Percentiles rank a stretch among this genome's conserved stretches.
Evolutionary conservation across 2,888 invertebrate species (phyloP).

Genomic region (Tetragnatha montana): DNA sequence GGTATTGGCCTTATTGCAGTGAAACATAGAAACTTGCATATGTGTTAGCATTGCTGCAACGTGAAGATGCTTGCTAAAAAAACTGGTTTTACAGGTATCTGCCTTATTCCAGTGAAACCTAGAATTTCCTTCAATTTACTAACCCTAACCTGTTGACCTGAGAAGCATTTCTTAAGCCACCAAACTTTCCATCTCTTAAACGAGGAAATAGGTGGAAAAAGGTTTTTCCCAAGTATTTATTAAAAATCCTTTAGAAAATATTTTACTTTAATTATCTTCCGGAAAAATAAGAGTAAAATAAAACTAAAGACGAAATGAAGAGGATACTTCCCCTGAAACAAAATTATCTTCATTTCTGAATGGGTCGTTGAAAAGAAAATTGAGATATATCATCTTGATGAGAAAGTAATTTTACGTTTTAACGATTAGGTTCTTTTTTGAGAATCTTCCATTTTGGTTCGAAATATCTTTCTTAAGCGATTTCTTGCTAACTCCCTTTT

Average conservation of each 20-base stretch:
- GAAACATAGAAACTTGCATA: too few species aligned
- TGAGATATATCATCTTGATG: neutral
- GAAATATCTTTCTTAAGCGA: neutral
- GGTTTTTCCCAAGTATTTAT: neutral
- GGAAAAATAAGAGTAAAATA: neutral
- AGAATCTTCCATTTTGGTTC: neutral
- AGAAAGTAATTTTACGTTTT: constrained; percentile 30
- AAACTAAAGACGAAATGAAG: neutral
- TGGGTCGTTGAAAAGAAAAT: neutral
- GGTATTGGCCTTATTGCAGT: too few species aligned
- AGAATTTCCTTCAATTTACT: too few species aligned
- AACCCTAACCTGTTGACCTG: too few species aligned
- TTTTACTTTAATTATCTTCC: neutral
- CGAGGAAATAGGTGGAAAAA: neutral
- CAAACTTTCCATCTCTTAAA: too few species aligned
- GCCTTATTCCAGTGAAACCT: too few species aligned
- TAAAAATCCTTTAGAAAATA: neutral
- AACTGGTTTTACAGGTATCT: too few species aligned
- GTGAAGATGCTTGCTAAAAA: too few species aligned
- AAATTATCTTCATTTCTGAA: neutral
- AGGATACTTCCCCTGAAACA: neutral
- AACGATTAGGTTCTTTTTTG: constrained; percentile 16
- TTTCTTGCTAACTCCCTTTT: neutral
- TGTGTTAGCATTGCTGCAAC: too few species aligned
- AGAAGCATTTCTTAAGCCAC: too few species aligned